Evolutionary conservation across 2,888 invertebrate genomes (phyloP), one percentile per base, ranked within the genome.

Genomic region (Drosophila flavopinicola): DNA sequence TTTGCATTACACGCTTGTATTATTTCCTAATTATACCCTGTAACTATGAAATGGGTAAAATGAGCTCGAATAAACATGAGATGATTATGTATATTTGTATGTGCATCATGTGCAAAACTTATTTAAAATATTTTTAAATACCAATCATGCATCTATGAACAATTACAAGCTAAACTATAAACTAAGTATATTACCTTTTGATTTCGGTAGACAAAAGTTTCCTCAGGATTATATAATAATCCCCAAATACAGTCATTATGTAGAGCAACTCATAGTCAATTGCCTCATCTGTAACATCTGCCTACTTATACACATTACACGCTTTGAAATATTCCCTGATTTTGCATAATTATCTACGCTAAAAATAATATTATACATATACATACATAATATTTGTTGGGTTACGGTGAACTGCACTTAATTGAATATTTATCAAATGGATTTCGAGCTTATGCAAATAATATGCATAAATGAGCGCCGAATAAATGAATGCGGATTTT

Each of bases 401-500:
- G 20, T 25, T 51, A 32, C 35, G 41, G 38, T 17, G 27, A 23
- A 58, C 37, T 53, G 52, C 60, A 68, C 42, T 38, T 79, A 80
- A 80, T 80, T 75, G 80, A 80, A 85, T 85, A 86, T 85, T 86
- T 86, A 80, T 80, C 84, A 83, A 79, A 60, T 65, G 53, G 49
- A 69, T 60, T 65, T 51, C 9, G 35, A 65, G 75, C 75, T 83
- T 75, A 83, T 85, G 84, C 73, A 75, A 78, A 85, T 79, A 78
- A 66, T 54, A 65, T 58, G 37, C 57, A 39, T 32, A 74, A 85
- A 66, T 78, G 61, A 58, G 59, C 68, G 42, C 37, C 53, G 30
- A 75, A 66, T 63, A 57, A 79, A 72, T 64, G 33, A 51, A 51
- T 68, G 39, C 45, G 32, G 15, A 51, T 42, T 72, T 57, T 20